Evolutionary conservation across 2,113 vertebrate genomes (phyloP).

Genomic region (Stigmatopora nigra): DNA sequence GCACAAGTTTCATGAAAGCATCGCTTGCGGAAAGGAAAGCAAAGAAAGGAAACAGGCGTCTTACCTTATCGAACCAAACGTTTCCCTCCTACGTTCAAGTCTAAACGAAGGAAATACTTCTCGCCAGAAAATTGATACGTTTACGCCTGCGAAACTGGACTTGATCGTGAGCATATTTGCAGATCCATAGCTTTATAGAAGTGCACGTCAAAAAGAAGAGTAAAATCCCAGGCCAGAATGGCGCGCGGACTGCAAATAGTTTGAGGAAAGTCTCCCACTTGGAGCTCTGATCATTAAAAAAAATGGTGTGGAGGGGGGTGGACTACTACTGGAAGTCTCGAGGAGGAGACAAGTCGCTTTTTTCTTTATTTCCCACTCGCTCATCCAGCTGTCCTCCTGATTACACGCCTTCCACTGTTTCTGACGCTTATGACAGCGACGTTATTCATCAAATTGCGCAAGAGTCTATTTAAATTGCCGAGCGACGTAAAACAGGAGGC

Average conservation of each 20-base stretch:
- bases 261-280: conserved; percentile 37
- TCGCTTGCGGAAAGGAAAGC: not conserved
- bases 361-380: not conserved
- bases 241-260: conserved; percentile 1
- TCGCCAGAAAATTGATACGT: not conserved
- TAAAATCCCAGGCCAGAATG: conserved; percentile 10
- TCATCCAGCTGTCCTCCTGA: conserved; percentile 3
- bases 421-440: conserved; percentile 41
- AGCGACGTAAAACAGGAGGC: conserved; percentile 10
- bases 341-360: conserved; percentile 27
- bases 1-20: not conserved
- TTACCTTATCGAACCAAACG: conserved; percentile 43
- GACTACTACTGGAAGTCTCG: conserved; percentile 1
- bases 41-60: not conserved
- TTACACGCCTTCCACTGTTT: not conserved
- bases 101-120: not conserved
- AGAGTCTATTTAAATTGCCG: conserved; percentile 52
- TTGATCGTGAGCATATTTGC: conserved; percentile 12
- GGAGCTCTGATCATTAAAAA: not conserved
- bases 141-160: conserved; percentile 1
- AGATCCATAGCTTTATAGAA: conserved; percentile 11
- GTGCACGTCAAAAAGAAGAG: not conserved
- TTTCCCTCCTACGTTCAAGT: conserved; percentile 31
- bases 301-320: not conserved
- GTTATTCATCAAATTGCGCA: conserved; percentile 49